phyloP scores from a whole-genome alignment of 2,797 vertebrate genomes.

The Micropoecilia bifurca region DNA sequence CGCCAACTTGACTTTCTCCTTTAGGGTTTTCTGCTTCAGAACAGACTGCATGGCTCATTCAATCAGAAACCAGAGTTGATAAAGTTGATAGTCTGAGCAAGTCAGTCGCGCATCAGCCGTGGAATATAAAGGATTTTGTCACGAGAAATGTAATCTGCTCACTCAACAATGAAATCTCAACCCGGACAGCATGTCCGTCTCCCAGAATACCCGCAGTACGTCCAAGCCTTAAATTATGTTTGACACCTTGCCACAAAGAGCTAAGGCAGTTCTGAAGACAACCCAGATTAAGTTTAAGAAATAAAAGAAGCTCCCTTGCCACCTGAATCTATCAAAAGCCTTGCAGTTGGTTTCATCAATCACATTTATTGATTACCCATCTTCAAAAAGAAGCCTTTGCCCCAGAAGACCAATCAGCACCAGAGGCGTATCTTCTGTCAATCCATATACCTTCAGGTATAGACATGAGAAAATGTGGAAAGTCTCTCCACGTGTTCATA shows the following conservation, averaged over 20 bases:
- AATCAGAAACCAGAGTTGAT: neutral
- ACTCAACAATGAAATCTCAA: too few species aligned
- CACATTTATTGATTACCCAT: conserved; percentile 5
- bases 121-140: too few species aligned
- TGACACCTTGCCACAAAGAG: neutral
- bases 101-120: too few species aligned
- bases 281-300: neutral
- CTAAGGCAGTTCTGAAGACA: neutral
- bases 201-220: too few species aligned
- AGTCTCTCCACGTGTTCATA: conserved; percentile 12
- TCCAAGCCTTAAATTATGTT: neutral
- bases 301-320: neutral
- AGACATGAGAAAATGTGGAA: conserved; percentile 18
- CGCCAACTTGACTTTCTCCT: neutral
- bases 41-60: neutral
- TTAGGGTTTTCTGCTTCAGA: neutral
- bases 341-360: conserved; percentile 2
- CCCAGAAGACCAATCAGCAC: conserved; percentile 16
- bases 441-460: conserved; percentile 4
- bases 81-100: too few species aligned
- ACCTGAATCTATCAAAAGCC: neutral
- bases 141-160: too few species aligned
- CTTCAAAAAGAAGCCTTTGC: conserved; percentile 1
- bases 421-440: neutral
- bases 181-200: too few species aligned